Conservation (phyloP, 2,888 invertebrate genomes). For the Eupithecia subfuscata region DNA sequence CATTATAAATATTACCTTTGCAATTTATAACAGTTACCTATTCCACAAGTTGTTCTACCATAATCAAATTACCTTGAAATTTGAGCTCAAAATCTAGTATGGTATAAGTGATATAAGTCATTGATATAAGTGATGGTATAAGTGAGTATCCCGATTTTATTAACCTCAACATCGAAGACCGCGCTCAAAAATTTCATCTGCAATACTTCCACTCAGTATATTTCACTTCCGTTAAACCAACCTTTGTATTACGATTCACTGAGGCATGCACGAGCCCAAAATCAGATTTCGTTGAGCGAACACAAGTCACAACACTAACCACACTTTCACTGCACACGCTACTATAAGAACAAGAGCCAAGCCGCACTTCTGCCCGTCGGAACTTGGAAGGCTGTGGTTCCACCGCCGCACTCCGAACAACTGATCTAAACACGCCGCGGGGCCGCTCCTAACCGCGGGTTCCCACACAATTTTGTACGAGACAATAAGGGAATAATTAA, state of each 20-base stretch:
- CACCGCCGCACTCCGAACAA: conserved; percentile 30
- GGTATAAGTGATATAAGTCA: too few species aligned
- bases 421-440: conserved; percentile 29
- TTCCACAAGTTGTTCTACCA: neutral
- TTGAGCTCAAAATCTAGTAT: neutral
- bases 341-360: neutral
- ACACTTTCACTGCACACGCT: conserved; percentile 5
- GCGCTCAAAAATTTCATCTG: neutral
- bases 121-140: too few species aligned
- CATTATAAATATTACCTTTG: neutral
- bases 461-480: conserved; percentile 51
- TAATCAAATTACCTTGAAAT: neutral
- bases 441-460: conserved; percentile 16
- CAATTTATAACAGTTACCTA: too few species aligned
- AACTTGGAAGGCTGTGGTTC: neutral
- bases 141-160: neutral
- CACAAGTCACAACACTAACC: neutral
- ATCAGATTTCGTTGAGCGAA: neutral
- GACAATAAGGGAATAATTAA: conserved; percentile 54
- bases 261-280: neutral
- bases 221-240: neutral
- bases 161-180: neutral
- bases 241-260: neutral
- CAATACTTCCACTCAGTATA: neutral
- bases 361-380: neutral